Conservation (phyloP, 2,888 invertebrate genomes). For the Microplitis manilae region DNA sequence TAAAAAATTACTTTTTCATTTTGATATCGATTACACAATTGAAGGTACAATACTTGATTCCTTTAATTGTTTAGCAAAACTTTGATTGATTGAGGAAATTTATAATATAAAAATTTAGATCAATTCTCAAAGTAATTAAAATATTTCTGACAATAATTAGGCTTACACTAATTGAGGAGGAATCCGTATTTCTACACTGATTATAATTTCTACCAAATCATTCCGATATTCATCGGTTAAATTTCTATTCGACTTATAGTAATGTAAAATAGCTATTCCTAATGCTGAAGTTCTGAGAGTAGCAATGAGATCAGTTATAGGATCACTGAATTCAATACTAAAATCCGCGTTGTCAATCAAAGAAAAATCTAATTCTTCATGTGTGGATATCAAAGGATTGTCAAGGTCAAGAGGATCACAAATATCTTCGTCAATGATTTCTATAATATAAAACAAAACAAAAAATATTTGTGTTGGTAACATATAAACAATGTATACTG, state of each 20-base stretch:
- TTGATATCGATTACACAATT: too few species aligned
- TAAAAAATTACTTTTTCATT: too few species aligned
- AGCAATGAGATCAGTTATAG: slow-evolving; percentile 37
- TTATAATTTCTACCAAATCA: slow-evolving; percentile 37
- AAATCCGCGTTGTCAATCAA: slow-evolving; percentile 19
- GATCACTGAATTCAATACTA: slow-evolving; percentile 26
- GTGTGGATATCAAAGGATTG: background rate
- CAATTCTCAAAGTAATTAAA: background rate
- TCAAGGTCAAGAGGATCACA: background rate
- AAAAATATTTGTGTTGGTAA: too few species aligned
- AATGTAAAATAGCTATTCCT: slow-evolving; percentile 36
- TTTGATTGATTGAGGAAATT: too few species aligned
- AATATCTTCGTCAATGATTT: background rate
- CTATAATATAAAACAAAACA: background rate
- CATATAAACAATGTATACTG: too few species aligned
- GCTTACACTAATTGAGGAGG: slow-evolving; percentile 34
- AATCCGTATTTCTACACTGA: slow-evolving; percentile 35
- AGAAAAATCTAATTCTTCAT: background rate
- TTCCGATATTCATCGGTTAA: slow-evolving; percentile 35
- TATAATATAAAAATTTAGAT: background rate
- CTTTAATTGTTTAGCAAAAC: too few species aligned
- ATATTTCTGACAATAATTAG: background rate
- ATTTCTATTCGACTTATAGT: slow-evolving; percentile 35
- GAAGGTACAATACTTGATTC: too few species aligned
- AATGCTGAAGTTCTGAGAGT: slow-evolving; percentile 35